Base-by-base conservation (phyloP, 2,888 invertebrate species). In the Apoda limacodes region DNA sequence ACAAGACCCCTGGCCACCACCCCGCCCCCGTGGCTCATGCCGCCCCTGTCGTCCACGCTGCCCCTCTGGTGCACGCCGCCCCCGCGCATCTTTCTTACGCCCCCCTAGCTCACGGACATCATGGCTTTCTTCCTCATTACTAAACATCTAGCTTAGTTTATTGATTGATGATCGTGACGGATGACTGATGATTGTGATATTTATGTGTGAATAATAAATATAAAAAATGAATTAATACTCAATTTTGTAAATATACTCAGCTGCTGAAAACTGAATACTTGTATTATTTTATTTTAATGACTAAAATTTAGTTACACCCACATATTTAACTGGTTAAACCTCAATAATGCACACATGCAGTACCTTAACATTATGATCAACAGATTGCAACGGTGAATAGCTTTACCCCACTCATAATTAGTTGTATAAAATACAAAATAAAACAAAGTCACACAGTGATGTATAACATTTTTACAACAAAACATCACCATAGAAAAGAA, bases 111-210 rank as follows among this genome's bases (percentile, higher is more conserved):
- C 68, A 74, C 39, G 75, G 75, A 43, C 69, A 75, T 55, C 76
- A 80, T 60, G 76, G 76, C 39, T n/a, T n/a, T n/a, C 58, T 61
- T 58, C 61, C 60, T 47, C 61, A 71, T 46, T 76, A 75, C 57
- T 76, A 57, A 60, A 57, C 52, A 46, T 58, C 53, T 68, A 66
- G 59, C 50, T 45, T 35, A 40, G 48, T 50, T 49, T 51, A 46
- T 51, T 51, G 50, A 59, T 55, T n/a, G n/a, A 54, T 56, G 48
- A 55, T 60, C 52, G 63, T 57, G 69, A 69, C 51, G 70, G 52
- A 72, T 75, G 75, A 65, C 56, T 76, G 71, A 57, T 63, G 71
- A 66, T 60, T 78, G 80, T 76, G 76, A 76, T 80, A 80, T 78
- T 80, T 80, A 80, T 74, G 72, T 75, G 72, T 75, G 74, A n/a